phyloP scores from a whole-genome alignment of 2,888 invertebrate species.

The Oligia fasciuncula region DNA sequence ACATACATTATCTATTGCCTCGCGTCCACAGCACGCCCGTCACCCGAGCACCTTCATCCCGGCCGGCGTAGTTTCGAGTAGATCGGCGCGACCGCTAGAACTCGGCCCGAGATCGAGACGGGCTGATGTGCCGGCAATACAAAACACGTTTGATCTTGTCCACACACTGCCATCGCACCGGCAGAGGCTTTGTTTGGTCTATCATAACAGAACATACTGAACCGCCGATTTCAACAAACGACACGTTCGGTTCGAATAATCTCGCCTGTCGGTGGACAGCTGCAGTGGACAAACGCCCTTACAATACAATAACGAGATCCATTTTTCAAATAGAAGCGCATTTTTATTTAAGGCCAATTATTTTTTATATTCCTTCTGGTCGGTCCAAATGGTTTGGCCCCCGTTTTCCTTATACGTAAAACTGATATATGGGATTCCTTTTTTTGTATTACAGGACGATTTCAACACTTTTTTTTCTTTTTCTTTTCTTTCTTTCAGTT shows the following conservation, averaged over 20 bases:
- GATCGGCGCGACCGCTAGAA: neutral
- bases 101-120: neutral
- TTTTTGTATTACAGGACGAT: neutral
- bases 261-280: neutral
- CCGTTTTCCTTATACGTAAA: neutral
- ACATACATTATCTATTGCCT: neutral
- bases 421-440: neutral
- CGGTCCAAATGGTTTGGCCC: neutral
- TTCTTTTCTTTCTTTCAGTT: neutral
- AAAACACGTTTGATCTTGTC: neutral
- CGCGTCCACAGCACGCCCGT: neutral
- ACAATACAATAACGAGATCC: neutral
- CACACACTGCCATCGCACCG: neutral
- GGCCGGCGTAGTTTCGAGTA: neutral
- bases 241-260: neutral
- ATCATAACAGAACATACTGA: neutral
- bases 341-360: neutral
- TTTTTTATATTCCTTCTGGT: slow-evolving; percentile 3
- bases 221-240: neutral
- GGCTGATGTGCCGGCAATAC: neutral
- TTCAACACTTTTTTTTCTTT: neutral
- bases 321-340: neutral
- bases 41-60: neutral
- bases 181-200: neutral
- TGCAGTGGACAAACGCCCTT: neutral